phyloP scores from a whole-genome alignment of 2,113 vertebrate genomes.

The Elephantulus edwardii region DNA sequence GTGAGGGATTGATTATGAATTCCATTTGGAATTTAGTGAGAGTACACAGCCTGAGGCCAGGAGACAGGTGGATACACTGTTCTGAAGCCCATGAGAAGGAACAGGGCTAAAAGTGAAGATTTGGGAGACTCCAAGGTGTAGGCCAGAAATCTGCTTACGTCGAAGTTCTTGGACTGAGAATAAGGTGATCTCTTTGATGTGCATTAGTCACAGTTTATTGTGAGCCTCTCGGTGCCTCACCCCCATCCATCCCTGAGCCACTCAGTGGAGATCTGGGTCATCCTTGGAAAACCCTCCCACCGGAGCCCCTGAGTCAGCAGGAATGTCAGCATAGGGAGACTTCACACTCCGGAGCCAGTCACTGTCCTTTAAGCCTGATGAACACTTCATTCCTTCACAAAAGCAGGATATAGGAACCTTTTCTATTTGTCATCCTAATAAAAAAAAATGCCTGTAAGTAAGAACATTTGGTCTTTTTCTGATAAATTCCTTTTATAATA shows the following conservation, averaged over 20 bases:
- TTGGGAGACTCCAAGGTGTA: background rate
- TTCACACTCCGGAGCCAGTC: background rate
- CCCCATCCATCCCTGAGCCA: background rate
- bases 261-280: background rate
- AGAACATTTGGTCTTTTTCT: slow-evolving; percentile 6
- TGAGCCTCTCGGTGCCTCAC: slow-evolving; percentile 2
- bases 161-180: background rate
- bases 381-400: background rate
- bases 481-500: background rate
- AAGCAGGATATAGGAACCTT: background rate
- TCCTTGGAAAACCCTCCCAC: background rate
- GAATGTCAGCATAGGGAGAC: background rate
- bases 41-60: background rate
- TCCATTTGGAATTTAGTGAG: background rate
- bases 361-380: background rate
- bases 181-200: slow-evolving; percentile 16
- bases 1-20: too few species aligned
- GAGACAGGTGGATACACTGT: background rate
- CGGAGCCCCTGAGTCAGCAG: background rate
- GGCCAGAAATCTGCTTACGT: background rate
- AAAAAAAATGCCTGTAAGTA: slow-evolving; percentile 55
- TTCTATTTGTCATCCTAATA: slow-evolving; percentile 52
- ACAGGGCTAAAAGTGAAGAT: background rate
- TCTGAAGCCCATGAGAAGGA: background rate
- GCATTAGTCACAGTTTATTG: slow-evolving; percentile 43